Percentiles rank a stretch among this genome's conserved stretches.
These are phyloP conservation scores for Heliconius cydno DNA, from an alignment of 2,888 invertebrate genomes.

Conservation along the genomic window DNA sequence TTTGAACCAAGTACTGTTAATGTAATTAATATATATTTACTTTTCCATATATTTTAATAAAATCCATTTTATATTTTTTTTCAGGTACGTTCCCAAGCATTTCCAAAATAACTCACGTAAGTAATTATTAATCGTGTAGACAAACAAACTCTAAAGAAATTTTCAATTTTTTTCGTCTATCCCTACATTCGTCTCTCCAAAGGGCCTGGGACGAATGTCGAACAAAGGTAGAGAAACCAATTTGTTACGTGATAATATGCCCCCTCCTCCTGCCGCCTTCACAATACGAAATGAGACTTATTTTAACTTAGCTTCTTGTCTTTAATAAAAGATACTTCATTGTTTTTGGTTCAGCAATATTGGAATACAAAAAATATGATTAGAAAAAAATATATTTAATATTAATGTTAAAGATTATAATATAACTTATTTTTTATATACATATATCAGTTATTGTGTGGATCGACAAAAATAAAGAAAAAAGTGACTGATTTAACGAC, in stretches of 20 bases:
- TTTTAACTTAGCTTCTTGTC: conserved; percentile 58
- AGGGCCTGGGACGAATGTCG: conserved; percentile 68
- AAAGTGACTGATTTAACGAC: neutral
- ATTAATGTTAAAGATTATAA: neutral
- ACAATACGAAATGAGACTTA: conserved; percentile 65
- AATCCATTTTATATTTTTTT: neutral
- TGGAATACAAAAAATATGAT: neutral
- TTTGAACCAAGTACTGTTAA: neutral
- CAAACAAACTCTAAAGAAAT: conserved; percentile 14
- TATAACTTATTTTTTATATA: neutral
- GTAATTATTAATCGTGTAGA: neutral
- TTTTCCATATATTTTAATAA: neutral
- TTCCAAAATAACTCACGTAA: neutral
- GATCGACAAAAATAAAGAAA: neutral
- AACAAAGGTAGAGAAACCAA: conserved; percentile 83
- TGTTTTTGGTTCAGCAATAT: conserved; percentile 49
- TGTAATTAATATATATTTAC: neutral
- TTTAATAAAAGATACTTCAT: conserved; percentile 56
- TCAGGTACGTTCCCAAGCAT: neutral
- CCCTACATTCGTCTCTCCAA: conserved; percentile 66
- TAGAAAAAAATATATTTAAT: neutral
- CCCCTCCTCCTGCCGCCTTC: conserved; percentile 57
- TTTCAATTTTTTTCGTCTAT: conserved; percentile 52
- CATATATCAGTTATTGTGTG: neutral
- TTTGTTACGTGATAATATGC: conserved; percentile 83